A percentile compares a stretch with the other conserved stretches of the same genome.
phyloP scores from a whole-genome alignment of 2,797 vertebrate species.

The Chromobotia macracanthus region DNA sequence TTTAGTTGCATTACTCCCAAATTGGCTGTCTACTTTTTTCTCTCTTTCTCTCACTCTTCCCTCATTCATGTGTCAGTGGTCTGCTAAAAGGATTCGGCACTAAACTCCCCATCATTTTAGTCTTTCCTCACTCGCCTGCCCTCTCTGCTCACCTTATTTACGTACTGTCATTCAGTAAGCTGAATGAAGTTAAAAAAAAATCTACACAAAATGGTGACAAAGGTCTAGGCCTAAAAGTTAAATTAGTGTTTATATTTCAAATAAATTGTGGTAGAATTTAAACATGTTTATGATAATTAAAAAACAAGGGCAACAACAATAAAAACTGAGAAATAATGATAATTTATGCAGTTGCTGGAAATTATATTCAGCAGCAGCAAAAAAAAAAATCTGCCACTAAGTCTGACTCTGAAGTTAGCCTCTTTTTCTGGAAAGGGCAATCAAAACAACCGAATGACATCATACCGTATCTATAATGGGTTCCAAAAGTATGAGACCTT shows the following conservation, averaged over 20 bases:
- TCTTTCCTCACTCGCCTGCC: conserved; percentile 70
- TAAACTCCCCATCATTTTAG: conserved; percentile 81
- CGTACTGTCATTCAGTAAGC: conserved; percentile 61
- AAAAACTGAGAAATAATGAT: neutral
- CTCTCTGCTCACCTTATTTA: conserved; percentile 62
- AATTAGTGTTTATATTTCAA: neutral
- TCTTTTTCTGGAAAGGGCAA: neutral
- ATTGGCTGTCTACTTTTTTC: conserved; percentile 81
- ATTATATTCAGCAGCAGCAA: neutral
- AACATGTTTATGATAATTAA: neutral
- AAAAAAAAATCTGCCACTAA: neutral
- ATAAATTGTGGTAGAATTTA: neutral
- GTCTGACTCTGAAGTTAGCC: neutral
- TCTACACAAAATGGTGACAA: neutral
- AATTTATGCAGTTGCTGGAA: neutral
- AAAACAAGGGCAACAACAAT: neutral
- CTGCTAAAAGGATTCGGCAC: conserved; percentile 81
- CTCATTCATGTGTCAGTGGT: conserved; percentile 81
- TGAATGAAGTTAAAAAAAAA: neutral
- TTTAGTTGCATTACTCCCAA: conserved; percentile 88
- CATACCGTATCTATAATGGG: neutral
- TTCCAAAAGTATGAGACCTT: neutral
- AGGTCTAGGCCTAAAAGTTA: neutral
- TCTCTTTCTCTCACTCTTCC: conserved; percentile 53
- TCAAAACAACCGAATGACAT: neutral